Evolutionary conservation across 1,140 invertebrate species (phyloP).

Genomic region (Drosophila kanapiae): DNA sequence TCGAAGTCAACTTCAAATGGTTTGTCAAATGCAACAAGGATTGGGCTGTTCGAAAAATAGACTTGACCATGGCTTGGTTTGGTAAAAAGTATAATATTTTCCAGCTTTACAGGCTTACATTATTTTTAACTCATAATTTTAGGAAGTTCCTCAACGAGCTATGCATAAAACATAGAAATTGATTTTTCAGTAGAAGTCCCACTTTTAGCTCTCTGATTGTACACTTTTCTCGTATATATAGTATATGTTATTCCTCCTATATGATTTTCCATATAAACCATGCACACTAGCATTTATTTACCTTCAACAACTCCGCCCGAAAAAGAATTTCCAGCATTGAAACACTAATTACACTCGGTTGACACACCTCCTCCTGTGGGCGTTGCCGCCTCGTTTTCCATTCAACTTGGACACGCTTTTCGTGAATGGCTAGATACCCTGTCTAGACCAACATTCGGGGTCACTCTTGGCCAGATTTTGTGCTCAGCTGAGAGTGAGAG

Average conservation of each 20-base stretch:
- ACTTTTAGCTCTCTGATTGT: neutral
- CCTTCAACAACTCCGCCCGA: conserved; percentile 40
- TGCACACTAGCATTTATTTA: conserved; percentile 39
- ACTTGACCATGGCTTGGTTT: neutral
- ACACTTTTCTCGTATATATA: neutral
- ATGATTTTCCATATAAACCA: neutral
- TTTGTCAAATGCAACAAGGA: too few relatives aligned
- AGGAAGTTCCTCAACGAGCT: neutral
- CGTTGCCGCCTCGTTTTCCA: conserved; percentile 10
- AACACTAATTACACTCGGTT: conserved; percentile 47
- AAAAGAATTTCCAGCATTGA: conserved; percentile 30
- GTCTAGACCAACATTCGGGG: conserved; percentile 31
- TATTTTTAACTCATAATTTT: too few relatives aligned
- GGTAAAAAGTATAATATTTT: too few relatives aligned
- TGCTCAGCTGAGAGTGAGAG: neutral
- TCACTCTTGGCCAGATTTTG: conserved; percentile 33
- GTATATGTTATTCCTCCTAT: neutral
- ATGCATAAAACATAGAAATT: neutral
- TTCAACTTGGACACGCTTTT: conserved; percentile 22
- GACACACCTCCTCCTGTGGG: conserved; percentile 28
- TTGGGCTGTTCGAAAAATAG: neutral
- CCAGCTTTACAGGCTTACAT: neutral
- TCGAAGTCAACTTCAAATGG: neutral
- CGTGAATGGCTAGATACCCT: conserved; percentile 12
- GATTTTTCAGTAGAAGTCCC: conserved; percentile 1